Evolutionary conservation across 2,888 invertebrate species (phyloP), one percentile per base, ranked within the genome.

Genomic region (Drosophila meridionalis): DNA sequence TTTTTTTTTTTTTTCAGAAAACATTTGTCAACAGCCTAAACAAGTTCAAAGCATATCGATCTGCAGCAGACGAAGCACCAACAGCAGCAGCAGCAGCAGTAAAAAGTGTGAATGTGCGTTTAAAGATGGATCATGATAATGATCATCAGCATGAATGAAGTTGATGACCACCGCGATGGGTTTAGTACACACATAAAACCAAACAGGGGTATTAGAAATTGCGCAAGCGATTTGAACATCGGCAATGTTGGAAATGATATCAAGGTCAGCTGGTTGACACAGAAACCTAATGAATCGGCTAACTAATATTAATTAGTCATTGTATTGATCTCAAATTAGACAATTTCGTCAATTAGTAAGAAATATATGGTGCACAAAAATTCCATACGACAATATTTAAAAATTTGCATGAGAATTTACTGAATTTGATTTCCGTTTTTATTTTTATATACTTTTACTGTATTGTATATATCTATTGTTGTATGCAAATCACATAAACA

Each of bases 261-360:
- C 89, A 87, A 83, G 90, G 89, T 88, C 86, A 81, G 58, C 79
- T 26, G 64, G 74, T 74, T 90, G 84, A 89, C 83, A 87, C 77
- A 83, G 79, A 83, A 78, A 74, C 82, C 69, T 74, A 88, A 85
- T 78, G 84, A 86, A 83, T 85, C 80, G 76, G 70, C 89, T 76
- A 85, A 89, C 67, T 82, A 85, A 89, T 80, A 89, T 83, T 90
- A 83, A 87, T 87, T 81, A 76, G 77, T 81, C 76, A 81, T 72
- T 73, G 72, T 81, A 69, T 69, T 55, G 63, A 70, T 69, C 60
- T 76, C 61, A 60, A 59, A 45, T 57, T 56, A 52, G 56, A 70
- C 76, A 73, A 67, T 79, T 77, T 69, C 60, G 62, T 70, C 67
- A 72, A 82, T 76, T 77, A 82, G 58, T 58, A 80, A 65, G 65